Base-by-base conservation (phyloP, 1,140 invertebrate species). In the Lineus longissimus region DNA sequence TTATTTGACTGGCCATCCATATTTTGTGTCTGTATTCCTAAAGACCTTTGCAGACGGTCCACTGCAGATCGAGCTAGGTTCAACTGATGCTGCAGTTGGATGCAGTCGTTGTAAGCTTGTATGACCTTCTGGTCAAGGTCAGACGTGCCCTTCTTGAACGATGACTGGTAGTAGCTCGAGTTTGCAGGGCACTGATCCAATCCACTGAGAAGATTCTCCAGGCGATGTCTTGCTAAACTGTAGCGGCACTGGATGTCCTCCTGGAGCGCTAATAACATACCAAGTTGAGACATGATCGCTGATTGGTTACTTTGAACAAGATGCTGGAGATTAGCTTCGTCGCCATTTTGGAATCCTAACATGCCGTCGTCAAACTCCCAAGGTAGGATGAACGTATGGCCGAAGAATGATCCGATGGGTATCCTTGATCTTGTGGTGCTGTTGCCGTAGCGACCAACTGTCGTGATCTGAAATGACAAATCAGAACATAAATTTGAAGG, bases 341-440 rank as follows among this genome's bases (percentile, higher is more conserved):
- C 58, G 11, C n/a, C 13, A 17, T 19, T 43, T 22, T 36, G 29
- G 13, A 59, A 23, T 2, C 27, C 58, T 41, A 33, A 22, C n/a
- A 59, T 36, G 4, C 33, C 27, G 22, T 31, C 2, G 47, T 33
- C 33, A 25, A 82, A 80, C 87, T 88, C 78, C 68, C 87, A 88
- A 6, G 88, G 88, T 41, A 90, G 77, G 56, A 92, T 86, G 27
- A 91, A 87, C 43, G 92, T 88, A 76, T 95, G 92, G 1, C 94
- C 94, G 75, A 92, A 95, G 80, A 95, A 95, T 75, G 89, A 89
- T n/a, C 93, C 94, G 23, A 95, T 82, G 0, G 93, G 92, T 58
- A 95, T 94, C 79, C 91, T 89, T 72, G 92, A 94, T 69, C 91
- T 88, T 27, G 91, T 91, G 0, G 91, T 89, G 41, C 90, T 90